phyloP scores from a whole-genome alignment of 2,888 invertebrate genomes.

The Sialis lutaria region DNA sequence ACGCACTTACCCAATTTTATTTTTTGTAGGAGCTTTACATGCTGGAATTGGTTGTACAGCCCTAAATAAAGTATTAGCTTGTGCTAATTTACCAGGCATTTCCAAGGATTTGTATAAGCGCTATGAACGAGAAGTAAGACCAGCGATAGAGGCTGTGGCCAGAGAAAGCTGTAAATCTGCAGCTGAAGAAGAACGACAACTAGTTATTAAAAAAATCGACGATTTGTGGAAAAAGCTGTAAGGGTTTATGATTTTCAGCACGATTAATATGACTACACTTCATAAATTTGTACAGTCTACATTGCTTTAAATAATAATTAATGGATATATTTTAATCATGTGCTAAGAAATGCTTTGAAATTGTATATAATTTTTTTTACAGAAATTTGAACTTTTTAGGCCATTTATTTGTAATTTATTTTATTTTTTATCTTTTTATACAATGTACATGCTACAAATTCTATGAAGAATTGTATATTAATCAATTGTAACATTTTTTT shows the following conservation, averaged over 20 bases:
- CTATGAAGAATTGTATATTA: no score
- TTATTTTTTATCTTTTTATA: no score
- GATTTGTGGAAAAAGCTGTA: conserved; percentile 9
- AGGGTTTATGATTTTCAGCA: not conserved
- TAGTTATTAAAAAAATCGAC: conserved; percentile 9
- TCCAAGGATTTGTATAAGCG: conserved; percentile 5
- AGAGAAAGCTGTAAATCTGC: conserved; percentile 10
- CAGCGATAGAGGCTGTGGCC: conserved; percentile 9
- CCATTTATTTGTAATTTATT: no score
- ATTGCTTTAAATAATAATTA: no score
- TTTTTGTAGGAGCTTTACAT: conserved; percentile 6
- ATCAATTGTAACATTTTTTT: no score
- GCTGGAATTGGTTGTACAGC: conserved; percentile 5
- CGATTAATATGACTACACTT: not conserved
- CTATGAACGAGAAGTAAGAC: conserved; percentile 10
- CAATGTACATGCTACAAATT: no score
- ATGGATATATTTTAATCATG: no score
- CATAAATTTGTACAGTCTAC: no score
- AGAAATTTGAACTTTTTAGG: no score
- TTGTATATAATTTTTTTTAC: no score
- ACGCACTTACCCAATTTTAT: no score
- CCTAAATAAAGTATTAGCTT: conserved; percentile 6
- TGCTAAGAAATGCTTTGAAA: no score
- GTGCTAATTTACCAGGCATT: conserved; percentile 7
- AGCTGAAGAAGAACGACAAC: conserved; percentile 9